phyloP scores from a whole-genome alignment of 2,797 vertebrate genomes.

The Pangasius larnaudii region DNA sequence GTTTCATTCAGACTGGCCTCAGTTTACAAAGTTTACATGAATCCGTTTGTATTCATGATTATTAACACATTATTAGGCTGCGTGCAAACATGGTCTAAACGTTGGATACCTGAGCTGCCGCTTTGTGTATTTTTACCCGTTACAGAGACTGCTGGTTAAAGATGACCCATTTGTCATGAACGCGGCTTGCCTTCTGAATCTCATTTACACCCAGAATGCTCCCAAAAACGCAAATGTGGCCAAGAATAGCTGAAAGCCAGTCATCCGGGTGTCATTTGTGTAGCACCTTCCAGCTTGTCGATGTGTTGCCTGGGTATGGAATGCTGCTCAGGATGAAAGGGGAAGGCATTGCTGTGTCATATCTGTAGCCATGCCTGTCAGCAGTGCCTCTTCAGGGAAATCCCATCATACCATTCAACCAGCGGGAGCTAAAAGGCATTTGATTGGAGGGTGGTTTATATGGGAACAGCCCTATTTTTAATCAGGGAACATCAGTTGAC shows the following conservation, averaged over 20 bases:
- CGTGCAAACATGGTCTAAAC: no score
- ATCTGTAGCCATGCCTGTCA: not conserved
- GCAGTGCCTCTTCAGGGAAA: not conserved
- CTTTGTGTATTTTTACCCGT: not conserved
- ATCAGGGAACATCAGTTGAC: slow-evolving; percentile 10
- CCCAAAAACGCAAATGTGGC: not conserved
- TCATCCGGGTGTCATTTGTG: not conserved
- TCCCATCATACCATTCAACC: slow-evolving; percentile 7
- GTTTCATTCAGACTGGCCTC: not conserved
- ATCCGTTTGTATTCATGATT: not conserved
- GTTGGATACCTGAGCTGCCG: not conserved
- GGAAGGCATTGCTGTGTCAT: not conserved
- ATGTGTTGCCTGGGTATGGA: not conserved
- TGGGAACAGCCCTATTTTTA: slow-evolving; percentile 52
- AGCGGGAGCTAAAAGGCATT: slow-evolving; percentile 11
- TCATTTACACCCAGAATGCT: not conserved
- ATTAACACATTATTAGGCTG: not conserved
- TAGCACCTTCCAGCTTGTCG: not conserved
- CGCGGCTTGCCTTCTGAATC: not conserved
- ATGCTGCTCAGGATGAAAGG: not conserved
- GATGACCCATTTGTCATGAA: not conserved
- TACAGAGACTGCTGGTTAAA: not conserved
- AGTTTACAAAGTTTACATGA: not conserved
- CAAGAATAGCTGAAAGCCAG: not conserved
- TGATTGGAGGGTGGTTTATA: slow-evolving; percentile 29